A percentile compares a stretch with the other conserved stretches of the same genome.
These are phyloP conservation scores for Chinchilla lanigera DNA, from an alignment of 2,113 vertebrate genomes.

Conservation along the genomic window DNA sequence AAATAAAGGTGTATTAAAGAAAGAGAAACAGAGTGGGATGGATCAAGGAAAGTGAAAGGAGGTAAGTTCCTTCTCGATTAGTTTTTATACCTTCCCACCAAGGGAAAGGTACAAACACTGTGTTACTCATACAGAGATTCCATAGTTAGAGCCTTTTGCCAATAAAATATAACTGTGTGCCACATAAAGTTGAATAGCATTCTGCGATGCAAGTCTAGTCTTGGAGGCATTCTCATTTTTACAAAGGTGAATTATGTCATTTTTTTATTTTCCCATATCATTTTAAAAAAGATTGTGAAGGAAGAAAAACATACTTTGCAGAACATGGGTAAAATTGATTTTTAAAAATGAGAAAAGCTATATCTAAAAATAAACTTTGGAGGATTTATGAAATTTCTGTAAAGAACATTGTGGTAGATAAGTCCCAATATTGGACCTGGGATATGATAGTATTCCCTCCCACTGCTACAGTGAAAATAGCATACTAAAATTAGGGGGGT, in stretches of 20 bases:
- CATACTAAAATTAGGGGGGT: neutral
- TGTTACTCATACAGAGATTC: neutral
- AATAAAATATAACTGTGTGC: neutral
- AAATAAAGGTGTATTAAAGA: neutral
- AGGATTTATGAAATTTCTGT: slow-evolving; percentile 2
- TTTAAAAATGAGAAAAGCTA: slow-evolving; percentile 55
- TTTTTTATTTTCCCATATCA: slow-evolving; percentile 35
- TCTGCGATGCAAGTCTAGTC: slow-evolving; percentile 29
- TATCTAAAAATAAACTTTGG: slow-evolving; percentile 46
- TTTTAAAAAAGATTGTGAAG: slow-evolving; percentile 47
- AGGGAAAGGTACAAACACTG: neutral
- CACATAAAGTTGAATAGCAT: neutral
- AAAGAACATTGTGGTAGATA: neutral
- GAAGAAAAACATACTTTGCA: slow-evolving; percentile 21
- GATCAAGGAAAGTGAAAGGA: neutral
- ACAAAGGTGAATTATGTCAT: neutral
- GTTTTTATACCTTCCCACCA: neutral
- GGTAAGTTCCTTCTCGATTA: neutral
- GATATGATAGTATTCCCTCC: neutral
- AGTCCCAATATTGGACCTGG: neutral
- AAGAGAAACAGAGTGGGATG: no score
- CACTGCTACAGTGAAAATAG: neutral
- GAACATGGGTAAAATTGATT: neutral
- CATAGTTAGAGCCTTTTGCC: slow-evolving; percentile 38
- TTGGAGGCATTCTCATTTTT: slow-evolving; percentile 36